Evolutionary conservation across 2,113 vertebrate species (phyloP).

Genomic region (Antigone vipio): DNA sequence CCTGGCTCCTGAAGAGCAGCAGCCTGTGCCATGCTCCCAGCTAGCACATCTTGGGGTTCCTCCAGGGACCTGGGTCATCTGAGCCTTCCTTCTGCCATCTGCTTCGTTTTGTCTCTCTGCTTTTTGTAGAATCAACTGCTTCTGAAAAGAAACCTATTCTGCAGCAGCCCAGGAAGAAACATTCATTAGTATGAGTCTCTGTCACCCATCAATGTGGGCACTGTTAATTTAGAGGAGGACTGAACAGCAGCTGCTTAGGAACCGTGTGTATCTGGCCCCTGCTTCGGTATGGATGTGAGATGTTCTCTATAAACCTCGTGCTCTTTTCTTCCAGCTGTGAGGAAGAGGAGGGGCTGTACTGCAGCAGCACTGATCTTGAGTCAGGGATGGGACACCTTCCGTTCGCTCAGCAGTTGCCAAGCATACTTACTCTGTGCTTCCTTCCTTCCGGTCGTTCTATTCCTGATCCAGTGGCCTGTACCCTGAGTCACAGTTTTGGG

Average conservation of each 20-base stretch:
- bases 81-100: neutral
- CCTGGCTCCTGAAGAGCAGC: neutral
- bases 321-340: neutral
- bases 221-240: neutral
- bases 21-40: neutral
- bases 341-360: neutral
- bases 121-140: neutral
- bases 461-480: neutral
- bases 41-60: neutral
- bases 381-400: neutral
- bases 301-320: neutral
- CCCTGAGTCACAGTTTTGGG: neutral
- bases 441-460: neutral
- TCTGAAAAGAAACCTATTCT: neutral
- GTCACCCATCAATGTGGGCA: neutral
- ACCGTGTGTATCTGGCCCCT: neutral
- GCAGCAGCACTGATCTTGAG: fast-evolving
- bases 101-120: neutral
- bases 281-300: neutral
- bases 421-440: neutral
- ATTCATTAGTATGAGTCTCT: neutral
- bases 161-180: neutral
- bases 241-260: neutral
- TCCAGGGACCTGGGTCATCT: neutral
- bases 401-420: fast-evolving